Evolutionary conservation across 1,140 invertebrate genomes (phyloP).

Genomic region (Zaprionus nigranus): DNA sequence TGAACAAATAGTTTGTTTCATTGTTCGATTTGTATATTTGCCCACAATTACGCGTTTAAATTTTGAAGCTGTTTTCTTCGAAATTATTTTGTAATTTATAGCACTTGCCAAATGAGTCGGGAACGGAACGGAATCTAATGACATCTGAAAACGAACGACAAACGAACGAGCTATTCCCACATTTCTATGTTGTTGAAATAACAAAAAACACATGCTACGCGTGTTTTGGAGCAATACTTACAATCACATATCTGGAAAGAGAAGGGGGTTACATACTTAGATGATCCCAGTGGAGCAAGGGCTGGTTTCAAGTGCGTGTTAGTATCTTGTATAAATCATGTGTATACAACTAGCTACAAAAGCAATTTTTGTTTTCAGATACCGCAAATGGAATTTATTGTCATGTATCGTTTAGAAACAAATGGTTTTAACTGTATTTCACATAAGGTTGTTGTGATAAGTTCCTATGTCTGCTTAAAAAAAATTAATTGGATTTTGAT

Average conservation of each 20-base stretch:
- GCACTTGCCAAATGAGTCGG: slow-evolving; percentile 54
- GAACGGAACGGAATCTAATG: slow-evolving; percentile 42
- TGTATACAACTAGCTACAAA: slow-evolving; percentile 9
- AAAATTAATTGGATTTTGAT: neutral
- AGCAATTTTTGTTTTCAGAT: slow-evolving; percentile 12
- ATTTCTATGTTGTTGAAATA: slow-evolving; percentile 55
- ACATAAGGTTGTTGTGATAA: neutral
- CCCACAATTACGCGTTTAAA: slow-evolving; percentile 42
- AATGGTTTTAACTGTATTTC: neutral
- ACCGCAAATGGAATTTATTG: neutral
- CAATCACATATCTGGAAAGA: neutral
- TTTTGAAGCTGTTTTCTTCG: neutral
- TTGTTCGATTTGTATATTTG: slow-evolving; percentile 46
- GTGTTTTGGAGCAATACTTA: slow-evolving; percentile 3
- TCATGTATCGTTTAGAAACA: neutral
- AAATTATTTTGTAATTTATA: slow-evolving; percentile 74
- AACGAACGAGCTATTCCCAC: neutral
- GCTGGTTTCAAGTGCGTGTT: neutral
- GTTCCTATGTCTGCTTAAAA: neutral
- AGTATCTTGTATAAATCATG: slow-evolving; percentile 31
- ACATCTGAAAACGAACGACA: slow-evolving; percentile 27
- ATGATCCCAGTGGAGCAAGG: slow-evolving; percentile 3
- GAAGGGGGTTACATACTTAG: slow-evolving; percentile 7
- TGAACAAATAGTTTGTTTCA: slow-evolving; percentile 64
- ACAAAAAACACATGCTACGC: slow-evolving; percentile 54